Percentiles rank a stretch among this genome's conserved stretches.
These are phyloP conservation scores for Germaria angustata DNA, from an alignment of 2,888 invertebrate species.

Conservation along the genomic window DNA sequence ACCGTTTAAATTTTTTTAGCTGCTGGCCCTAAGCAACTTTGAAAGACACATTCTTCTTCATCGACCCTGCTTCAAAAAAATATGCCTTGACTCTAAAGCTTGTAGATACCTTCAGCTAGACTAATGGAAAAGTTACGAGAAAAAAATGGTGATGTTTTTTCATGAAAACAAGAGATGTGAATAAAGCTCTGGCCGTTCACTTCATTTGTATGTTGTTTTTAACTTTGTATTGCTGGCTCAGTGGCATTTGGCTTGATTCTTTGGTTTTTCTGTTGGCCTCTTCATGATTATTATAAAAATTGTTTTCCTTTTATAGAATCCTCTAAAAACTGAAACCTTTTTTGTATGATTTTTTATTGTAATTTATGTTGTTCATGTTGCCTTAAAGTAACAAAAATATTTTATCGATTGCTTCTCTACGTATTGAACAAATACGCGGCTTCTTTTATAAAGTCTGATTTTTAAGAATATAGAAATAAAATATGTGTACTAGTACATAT, in stretches of 20 bases:
- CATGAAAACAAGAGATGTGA: not conserved
- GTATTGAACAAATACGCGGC: conserved; percentile 31
- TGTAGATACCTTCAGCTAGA: conserved; percentile 45
- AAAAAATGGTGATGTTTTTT: conserved; percentile 51
- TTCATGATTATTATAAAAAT: conserved; percentile 62
- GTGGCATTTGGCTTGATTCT: conserved; percentile 2
- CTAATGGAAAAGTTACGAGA: conserved; percentile 63
- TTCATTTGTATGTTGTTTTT: conserved; percentile 55
- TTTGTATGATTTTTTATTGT: not conserved
- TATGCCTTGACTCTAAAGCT: conserved; percentile 37
- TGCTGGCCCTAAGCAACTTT: conserved; percentile 54
- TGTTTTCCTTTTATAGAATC: conserved; percentile 63
- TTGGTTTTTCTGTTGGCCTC: conserved; percentile 19
- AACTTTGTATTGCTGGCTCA: not conserved
- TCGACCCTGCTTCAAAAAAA: conserved; percentile 1
- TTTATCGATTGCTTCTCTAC: not conserved
- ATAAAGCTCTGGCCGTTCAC: conserved; percentile 40
- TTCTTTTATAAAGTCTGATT: conserved; percentile 13
- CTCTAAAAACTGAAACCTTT: conserved; percentile 50
- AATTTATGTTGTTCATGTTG: too few species aligned
- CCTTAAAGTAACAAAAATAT: conserved; percentile 29
- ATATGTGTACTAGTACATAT: too few species aligned
- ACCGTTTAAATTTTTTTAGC: conserved; percentile 14
- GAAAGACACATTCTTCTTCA: conserved; percentile 2
- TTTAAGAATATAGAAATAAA: not conserved